phyloP scores from a whole-genome alignment of 30 jellyfish, hydroid and myxozoan species.

The Rhopilema esculentum region DNA sequence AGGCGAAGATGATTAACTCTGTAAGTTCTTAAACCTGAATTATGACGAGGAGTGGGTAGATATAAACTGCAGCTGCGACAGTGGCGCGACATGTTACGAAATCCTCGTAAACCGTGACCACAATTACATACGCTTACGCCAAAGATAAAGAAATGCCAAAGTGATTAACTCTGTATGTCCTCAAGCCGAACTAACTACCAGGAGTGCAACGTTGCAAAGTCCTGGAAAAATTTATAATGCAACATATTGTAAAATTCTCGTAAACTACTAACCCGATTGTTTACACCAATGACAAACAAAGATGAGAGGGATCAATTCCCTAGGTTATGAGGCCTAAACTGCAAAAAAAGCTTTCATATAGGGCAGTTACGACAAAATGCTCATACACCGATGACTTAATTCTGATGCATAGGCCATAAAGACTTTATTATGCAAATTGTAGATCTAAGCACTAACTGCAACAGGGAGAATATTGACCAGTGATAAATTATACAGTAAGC shows the following conservation, averaged over 20 bases:
- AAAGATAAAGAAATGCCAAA: conserved; percentile 77
- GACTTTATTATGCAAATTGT: no score
- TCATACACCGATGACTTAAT: no score
- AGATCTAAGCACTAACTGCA: no score
- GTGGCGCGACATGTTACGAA: conserved; percentile 88
- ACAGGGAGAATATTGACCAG: no score
- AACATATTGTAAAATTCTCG: conserved; percentile 80
- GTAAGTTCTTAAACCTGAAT: background rate
- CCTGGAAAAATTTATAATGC: conserved; percentile 83
- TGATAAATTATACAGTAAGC: no score
- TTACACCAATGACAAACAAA: conserved; percentile 75
- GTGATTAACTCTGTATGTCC: background rate
- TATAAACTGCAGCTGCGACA: conserved; percentile 92
- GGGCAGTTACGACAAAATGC: no score
- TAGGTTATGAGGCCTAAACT: no score
- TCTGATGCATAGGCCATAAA: no score
- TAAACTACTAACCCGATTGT: conserved; percentile 79
- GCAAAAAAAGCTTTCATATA: no score
- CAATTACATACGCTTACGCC: conserved; percentile 91
- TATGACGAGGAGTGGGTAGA: conserved; percentile 82
- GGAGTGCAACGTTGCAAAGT: conserved; percentile 85
- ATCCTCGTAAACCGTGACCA: conserved; percentile 78
- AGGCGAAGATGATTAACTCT: conserved; percentile 66
- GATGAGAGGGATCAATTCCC: conserved; percentile 57
- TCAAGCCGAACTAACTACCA: no score